A percentile compares a stretch with the other conserved stretches of the same genome.
Evolutionary conservation across 2,888 invertebrate species (phyloP).

Genomic region (Pterostichus madidus): DNA sequence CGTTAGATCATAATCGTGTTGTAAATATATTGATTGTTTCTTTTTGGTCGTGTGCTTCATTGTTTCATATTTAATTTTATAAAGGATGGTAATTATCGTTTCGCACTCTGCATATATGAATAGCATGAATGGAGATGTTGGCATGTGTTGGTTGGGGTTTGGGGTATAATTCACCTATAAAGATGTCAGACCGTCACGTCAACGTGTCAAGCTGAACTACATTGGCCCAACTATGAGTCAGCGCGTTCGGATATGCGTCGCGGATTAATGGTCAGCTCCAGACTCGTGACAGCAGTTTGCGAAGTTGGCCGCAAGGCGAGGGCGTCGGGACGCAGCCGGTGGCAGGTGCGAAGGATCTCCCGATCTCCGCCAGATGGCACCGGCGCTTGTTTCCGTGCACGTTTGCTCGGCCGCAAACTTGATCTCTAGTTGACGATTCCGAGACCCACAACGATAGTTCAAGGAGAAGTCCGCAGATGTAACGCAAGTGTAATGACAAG

Average conservation of each 20-base stretch:
- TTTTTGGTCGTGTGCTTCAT: no score
- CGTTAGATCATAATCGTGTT: no score
- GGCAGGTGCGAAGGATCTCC: conserved; percentile 72
- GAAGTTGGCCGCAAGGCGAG: conserved; percentile 54
- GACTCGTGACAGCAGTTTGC: conserved; percentile 63
- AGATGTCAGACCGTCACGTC: conserved; percentile 61
- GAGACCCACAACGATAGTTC: conserved; percentile 46
- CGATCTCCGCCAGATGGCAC: conserved; percentile 71
- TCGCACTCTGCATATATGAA: conserved; percentile 38
- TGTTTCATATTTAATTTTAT: not conserved
- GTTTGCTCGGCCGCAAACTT: conserved; percentile 55
- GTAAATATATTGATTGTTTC: no score
- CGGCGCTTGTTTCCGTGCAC: conserved; percentile 54
- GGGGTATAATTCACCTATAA: conserved; percentile 65
- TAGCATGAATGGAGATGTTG: conserved; percentile 54
- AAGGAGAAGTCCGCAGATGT: conserved; percentile 58
- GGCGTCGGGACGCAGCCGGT: conserved; percentile 41
- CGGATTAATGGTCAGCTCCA: conserved; percentile 66
- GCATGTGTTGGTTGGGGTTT: not conserved
- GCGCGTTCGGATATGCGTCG: conserved; percentile 65
- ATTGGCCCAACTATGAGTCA: conserved; percentile 67
- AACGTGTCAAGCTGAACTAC: conserved; percentile 63
- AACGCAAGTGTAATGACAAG: conserved; percentile 56
- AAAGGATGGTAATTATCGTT: conserved; percentile 6
- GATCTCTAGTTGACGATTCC: conserved; percentile 58